These are phyloP conservation scores for Geophilus truncorum DNA, from an alignment of 2,888 invertebrate genomes.

Conservation along the genomic window DNA sequence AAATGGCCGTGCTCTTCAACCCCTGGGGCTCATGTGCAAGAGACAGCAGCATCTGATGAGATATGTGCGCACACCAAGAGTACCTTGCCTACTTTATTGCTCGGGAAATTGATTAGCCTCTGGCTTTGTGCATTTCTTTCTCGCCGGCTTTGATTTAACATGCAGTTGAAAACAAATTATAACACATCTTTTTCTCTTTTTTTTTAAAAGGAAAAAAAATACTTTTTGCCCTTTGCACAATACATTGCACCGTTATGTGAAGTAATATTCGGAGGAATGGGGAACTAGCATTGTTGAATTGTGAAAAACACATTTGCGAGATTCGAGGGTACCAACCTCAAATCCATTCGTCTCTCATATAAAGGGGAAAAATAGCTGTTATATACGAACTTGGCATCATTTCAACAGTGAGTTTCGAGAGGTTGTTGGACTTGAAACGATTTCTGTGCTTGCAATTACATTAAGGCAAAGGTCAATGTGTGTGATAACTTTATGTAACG, in stretches of 20 bases:
- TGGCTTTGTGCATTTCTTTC: background rate
- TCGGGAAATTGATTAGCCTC: background rate
- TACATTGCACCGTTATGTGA: background rate
- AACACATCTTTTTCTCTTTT: background rate
- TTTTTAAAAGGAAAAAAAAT: background rate
- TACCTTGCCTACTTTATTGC: background rate
- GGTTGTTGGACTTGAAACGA: conserved; percentile 3
- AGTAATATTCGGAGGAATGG: background rate
- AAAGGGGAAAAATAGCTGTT: background rate
- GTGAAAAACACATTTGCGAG: background rate
- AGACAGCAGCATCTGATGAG: background rate
- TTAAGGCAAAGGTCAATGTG: background rate
- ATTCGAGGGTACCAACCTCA: background rate
- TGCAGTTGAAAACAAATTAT: background rate
- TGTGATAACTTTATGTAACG: background rate
- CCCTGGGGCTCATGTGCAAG: conserved; percentile 6
- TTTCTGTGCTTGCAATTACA: background rate
- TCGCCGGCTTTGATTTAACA: background rate
- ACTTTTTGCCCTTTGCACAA: background rate
- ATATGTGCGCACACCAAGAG: conserved; percentile 1
- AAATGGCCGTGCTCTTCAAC: background rate
- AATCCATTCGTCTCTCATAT: background rate
- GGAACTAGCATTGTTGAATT: background rate
- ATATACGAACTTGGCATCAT: background rate
- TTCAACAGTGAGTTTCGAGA: background rate